These are phyloP conservation scores for Chironomus tentans DNA, from an alignment of 2,888 invertebrate species.

Conservation along the genomic window DNA sequence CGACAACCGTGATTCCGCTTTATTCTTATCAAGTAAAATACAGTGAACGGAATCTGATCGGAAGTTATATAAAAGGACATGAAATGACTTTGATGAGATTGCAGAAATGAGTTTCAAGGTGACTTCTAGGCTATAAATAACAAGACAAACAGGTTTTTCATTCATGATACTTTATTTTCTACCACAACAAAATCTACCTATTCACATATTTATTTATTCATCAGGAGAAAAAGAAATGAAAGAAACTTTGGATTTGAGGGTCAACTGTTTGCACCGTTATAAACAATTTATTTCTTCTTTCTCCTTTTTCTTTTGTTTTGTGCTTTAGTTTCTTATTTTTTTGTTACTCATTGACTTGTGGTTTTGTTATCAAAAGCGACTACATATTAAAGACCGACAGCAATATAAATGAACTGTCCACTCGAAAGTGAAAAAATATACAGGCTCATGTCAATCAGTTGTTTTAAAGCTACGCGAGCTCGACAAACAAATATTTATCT, in stretches of 20 bases:
- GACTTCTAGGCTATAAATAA: background rate
- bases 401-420: background rate
- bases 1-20: no score
- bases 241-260: background rate
- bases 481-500: no score
- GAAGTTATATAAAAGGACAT: background rate
- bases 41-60: background rate
- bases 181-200: background rate
- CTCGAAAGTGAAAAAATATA: constrained; percentile 13
- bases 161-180: background rate
- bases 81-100: background rate
- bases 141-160: background rate
- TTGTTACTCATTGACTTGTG: background rate
- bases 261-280: background rate
- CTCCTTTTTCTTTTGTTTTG: background rate
- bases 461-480: background rate
- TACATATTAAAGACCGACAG: background rate
- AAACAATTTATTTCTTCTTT: background rate
- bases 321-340: background rate
- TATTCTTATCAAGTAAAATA: no score
- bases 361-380: background rate
- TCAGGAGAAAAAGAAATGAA: background rate
- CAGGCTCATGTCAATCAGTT: background rate
- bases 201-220: background rate
- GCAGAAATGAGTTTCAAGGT: background rate